Conservation (phyloP, 2,888 invertebrate genomes). For the Frankliniella intonsa region DNA sequence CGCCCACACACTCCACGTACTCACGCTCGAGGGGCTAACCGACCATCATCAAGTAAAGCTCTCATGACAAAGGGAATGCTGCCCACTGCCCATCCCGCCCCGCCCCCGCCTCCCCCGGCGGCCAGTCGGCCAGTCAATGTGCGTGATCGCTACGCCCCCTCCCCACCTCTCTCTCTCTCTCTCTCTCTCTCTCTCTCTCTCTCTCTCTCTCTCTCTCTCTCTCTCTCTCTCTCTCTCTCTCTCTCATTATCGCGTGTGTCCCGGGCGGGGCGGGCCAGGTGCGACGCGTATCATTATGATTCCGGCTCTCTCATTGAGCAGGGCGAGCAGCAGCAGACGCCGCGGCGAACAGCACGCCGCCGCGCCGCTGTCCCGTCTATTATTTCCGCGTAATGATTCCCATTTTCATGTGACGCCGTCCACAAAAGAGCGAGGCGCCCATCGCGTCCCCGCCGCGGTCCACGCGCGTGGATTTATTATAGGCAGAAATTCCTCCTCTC, state of each 20-base stretch:
- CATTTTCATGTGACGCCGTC: no score
- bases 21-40: not conserved
- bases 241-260: not conserved
- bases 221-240: conserved; percentile 1
- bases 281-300: no score
- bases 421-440: no score
- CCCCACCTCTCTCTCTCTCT: not conserved
- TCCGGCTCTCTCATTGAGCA: no score
- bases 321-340: no score
- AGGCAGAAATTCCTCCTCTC: no score
- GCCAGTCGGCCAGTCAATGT: not conserved
- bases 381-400: no score
- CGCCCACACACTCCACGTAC: not conserved
- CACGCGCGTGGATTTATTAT: no score
- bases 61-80: not conserved
- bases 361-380: no score
- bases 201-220: not conserved
- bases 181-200: conserved; percentile 2
- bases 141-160: not conserved
- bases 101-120: not conserved
- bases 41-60: not conserved
- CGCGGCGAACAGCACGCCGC: no score
- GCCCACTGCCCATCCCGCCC: not conserved
- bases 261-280: no score
- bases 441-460: no score